Base-by-base conservation (phyloP, 2,113 vertebrate genomes). In the Prunella fulvescens region DNA sequence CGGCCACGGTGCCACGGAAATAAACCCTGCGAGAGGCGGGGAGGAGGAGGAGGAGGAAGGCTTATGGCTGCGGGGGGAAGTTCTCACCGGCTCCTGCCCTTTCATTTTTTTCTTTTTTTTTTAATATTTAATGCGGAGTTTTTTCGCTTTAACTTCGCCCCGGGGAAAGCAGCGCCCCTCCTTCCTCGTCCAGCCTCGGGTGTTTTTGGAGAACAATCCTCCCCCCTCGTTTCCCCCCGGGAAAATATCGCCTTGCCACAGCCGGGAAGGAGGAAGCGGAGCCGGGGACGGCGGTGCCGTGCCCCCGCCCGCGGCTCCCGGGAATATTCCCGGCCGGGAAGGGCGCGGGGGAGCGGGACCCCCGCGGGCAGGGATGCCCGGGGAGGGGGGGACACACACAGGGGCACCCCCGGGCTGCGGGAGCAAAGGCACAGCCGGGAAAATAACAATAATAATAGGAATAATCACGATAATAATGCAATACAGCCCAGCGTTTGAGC, bases 201-300 rank as follows among this genome's bases (percentile, higher is more conserved):
- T n/a, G 44, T 33, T 84, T 78, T 72, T n/a, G 65, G 62, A 73
- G 62, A 57, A 53, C 42, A 45, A 45, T 6, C 44, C 39, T 14
- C n/a, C 42, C 12, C 54, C 26, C 29, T 7, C 29, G 28, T n/a
- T 66, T 20, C 31, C 51, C 70, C 37, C 61, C 53, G 61, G 72
- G 83, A n/a, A 50, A 80, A 80, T 51, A 93, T 35, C 91, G 37
- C n/a, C 67, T 39, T 50, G 91, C 80, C 33, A 4, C 54, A 51
- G 86, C 81, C 58, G 92, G 91, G 74, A 76, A 93, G 76, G 64
- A 90, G 87, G 92, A 90, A 81, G 62, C 76, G 23, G 65, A 24
- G 40, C 73, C 80, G 82, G 82, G 71, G 35, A 5, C 61, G 71
- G 16, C 14, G 2, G 71, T 3, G 51, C 61, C 70, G 60, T 29